Base-by-base conservation (phyloP, 2,888 invertebrate species). In the Minunthozetes semirufus region DNA sequence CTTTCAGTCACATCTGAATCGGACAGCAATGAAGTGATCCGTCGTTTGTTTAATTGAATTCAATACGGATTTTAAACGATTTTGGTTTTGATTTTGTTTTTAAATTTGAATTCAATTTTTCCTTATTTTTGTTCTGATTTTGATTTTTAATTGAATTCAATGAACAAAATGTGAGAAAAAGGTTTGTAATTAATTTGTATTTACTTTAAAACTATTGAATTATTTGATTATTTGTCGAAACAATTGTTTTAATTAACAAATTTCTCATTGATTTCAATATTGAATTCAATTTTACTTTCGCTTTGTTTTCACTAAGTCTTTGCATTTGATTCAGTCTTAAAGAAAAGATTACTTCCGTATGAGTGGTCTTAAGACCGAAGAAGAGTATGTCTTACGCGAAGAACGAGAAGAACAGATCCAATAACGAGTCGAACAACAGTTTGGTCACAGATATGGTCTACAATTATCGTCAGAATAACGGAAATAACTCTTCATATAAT, bases 401-500 rank as follows among this genome's bases (percentile, higher is more conserved):
- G 46, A 66, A 38, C 63, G 46, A 46, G 27, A 70, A 70, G 46
- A 70, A 38, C 38, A 15, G 33, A 33, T 15, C 29, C 5, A 63
- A 63, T 33, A 63, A 27, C 38, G 33, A 63, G n/a, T 17, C 63
- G 38, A 63, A 42, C 48, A 48, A 70, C 38, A 15, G 46, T 70
- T 70, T 70, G 48, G 42, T 25, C 70, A 19, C 25, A 25, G 48
- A 70, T 27, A 70, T 70, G 42, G 48, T 42, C 17, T 70, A 46
- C 15, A 70, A 70, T 48, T 70, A n/a, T 15, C 42, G 70, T 17
- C 42, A 70, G 8, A 70, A 70, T 46, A 42, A 38, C 33, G 4
- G 27, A 8, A 70, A 70, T 22, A 70, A 70, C 48, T 25, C 70
- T 3, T 48, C 70, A 48, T 70, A 48, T 48, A 70, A 70, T 70